phyloP scores from a whole-genome alignment of 2,888 invertebrate genomes.

The Trachelus tabidus region DNA sequence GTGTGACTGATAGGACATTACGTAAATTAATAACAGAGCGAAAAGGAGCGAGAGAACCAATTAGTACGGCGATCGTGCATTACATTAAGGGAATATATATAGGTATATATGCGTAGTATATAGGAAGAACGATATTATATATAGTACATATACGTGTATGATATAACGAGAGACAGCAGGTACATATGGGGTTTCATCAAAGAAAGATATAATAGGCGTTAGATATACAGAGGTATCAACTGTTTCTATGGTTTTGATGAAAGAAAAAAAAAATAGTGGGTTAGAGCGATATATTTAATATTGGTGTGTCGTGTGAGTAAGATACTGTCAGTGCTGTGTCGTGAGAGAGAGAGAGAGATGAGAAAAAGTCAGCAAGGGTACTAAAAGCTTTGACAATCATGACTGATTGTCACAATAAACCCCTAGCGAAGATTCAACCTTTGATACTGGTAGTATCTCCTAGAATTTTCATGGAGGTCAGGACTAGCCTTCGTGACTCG shows the following conservation, averaged over 20 bases:
- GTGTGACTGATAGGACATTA: background rate
- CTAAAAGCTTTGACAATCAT: background rate
- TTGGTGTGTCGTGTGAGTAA: slow-evolving; percentile 36
- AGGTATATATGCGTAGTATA: background rate
- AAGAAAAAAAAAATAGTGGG: slow-evolving; percentile 24
- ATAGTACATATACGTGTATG: background rate
- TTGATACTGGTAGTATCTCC: background rate
- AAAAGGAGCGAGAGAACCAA: slow-evolving; percentile 1
- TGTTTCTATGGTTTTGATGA: slow-evolving; percentile 14
- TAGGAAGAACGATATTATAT: background rate
- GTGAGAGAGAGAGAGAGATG: background rate
- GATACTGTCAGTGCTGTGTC: slow-evolving; percentile 36
- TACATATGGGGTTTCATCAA: background rate
- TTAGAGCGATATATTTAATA: slow-evolving; percentile 33
- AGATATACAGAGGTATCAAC: background rate
- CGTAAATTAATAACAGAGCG: slow-evolving; percentile 1
- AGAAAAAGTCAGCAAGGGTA: background rate
- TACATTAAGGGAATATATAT: background rate
- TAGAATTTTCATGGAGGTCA: background rate
- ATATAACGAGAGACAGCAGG: background rate
- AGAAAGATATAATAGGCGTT: background rate
- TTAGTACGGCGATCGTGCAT: background rate
- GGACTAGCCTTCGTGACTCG: background rate
- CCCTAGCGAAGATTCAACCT: background rate
- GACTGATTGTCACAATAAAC: background rate